Base-by-base conservation (phyloP, 2,888 invertebrate species). In the Lepidochrysops patricia region DNA sequence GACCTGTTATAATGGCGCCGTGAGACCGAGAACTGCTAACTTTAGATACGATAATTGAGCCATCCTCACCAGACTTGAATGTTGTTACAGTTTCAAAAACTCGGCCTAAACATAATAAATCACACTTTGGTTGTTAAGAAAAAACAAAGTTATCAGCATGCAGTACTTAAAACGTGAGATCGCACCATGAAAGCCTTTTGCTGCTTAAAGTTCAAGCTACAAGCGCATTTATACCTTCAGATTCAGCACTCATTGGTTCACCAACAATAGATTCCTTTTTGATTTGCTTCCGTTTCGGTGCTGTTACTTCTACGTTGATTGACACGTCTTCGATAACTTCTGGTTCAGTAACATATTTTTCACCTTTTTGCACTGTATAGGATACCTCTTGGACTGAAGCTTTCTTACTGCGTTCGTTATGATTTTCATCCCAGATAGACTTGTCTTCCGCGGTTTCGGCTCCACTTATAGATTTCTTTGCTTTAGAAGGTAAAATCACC, bases 1-100 rank as follows among this genome's bases (percentile, higher is more conserved):
- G 90, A 92, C 92, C 92, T 92, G 92, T 87, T 64, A 92, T 82
- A 66, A 91, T 90, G 65, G 92, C 91, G 78, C 91, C 91, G 71
- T 92, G 91, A 65, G 91, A 91, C 67, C 87, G 89, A 68, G 90
- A 90, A 68, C 92, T 92, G 84, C 91, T 92, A 73, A 92, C 91
- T 82, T 90, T 89, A 76, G 90, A 90, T 71, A 88, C 77, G 67
- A 87, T 72, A 69, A 89, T 89, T 66, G 85, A 80, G 66, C 90
- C 89, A 71, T 84, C 80, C 65, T 76, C 82, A 67, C 79, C 81
- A 70, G 81, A 81, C 84, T 89, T 90, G 88, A 90, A 89, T 62
- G 90, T 90, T 64, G 89, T 89, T 70, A 90, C 82, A 67, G 89
- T 89, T 89, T 89, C 84, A 77, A 90, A 86, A 76, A 88, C 88